Evolutionary conservation across 2,797 vertebrate genomes (phyloP).

Genomic region (Furcifer pardalis): DNA sequence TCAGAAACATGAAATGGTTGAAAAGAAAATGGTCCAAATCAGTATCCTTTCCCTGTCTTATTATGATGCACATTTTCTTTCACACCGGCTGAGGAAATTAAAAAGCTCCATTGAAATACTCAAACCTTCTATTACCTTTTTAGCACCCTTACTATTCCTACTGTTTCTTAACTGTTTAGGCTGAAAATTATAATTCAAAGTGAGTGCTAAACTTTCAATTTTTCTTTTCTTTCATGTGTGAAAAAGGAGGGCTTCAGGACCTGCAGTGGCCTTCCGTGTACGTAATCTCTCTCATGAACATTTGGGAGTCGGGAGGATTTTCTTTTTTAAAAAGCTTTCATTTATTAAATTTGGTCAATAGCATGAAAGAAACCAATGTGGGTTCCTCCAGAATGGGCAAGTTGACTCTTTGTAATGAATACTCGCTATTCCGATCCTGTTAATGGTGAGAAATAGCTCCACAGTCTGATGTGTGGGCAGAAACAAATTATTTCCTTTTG

Average conservation of each 20-base stretch:
- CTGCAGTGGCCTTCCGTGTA: constrained; percentile 45
- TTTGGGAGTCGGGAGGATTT: background rate
- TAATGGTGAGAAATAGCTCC: constrained; percentile 31
- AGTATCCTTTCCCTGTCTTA: no score
- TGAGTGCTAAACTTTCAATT: constrained; percentile 9
- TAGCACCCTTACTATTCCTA: background rate
- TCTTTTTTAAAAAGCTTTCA: background rate
- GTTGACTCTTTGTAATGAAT: constrained; percentile 15
- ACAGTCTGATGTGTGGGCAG: constrained; percentile 28
- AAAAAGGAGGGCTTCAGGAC: constrained; percentile 9
- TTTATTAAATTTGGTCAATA: constrained; percentile 30
- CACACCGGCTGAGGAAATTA: background rate
- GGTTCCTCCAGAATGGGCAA: background rate
- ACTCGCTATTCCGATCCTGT: background rate
- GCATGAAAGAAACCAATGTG: fast-evolving
- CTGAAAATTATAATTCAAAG: constrained; percentile 16
- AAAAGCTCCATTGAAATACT: background rate
- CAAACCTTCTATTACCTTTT: background rate
- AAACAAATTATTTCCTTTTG: constrained; percentile 47
- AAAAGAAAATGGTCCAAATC: no score
- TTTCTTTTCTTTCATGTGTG: no score
- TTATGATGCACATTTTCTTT: constrained; percentile 26
- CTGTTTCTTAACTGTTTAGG: constrained; percentile 39
- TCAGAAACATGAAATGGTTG: no score
- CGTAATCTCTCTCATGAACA: no score